Percentiles rank a stretch among this genome's conserved stretches.
Evolutionary conservation across 23 tunicate genomes (phyloP).

Genomic region (Pegea sp.): DNA sequence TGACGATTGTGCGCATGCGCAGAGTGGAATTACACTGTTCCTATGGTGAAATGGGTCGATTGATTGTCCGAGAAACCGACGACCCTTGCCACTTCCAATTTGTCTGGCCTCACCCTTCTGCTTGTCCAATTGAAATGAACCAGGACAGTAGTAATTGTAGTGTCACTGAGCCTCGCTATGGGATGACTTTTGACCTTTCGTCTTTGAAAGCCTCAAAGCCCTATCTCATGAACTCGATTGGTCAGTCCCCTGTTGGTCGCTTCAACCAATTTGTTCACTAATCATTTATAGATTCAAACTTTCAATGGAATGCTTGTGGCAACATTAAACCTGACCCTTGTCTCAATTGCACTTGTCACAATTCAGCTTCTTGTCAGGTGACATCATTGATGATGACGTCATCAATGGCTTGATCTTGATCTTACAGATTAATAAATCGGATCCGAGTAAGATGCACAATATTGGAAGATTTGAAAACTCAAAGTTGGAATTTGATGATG

Average conservation of each 20-base stretch:
- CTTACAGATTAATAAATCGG: conserved; percentile 2
- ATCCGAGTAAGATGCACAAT: conserved; percentile 7
- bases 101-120: conserved; percentile 33
- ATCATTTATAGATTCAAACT: conserved; percentile 27
- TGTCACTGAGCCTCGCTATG: conserved; percentile 43
- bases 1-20: too few species aligned
- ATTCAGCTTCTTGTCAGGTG: conserved; percentile 35
- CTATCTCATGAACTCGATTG: too few species aligned
- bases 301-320: conserved; percentile 14
- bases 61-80: conserved; percentile 11
- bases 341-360: conserved; percentile 8
- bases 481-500: conserved; percentile 33
- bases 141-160: conserved; percentile 3
- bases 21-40: conserved; percentile 38
- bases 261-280: background rate
- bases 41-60: conserved; percentile 4
- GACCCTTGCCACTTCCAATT: conserved; percentile 41
- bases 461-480: conserved; percentile 27
- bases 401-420: too few species aligned
- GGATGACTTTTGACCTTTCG: conserved; percentile 62
- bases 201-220: too few species aligned
- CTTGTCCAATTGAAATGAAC: conserved; percentile 17
- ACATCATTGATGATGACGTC: too few species aligned
- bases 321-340: conserved; percentile 7
- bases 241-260: too few species aligned